These are phyloP conservation scores for Actinopyga echinites DNA, from an alignment of 53 echinoderm and acorn worm species.

Conservation along the genomic window DNA sequence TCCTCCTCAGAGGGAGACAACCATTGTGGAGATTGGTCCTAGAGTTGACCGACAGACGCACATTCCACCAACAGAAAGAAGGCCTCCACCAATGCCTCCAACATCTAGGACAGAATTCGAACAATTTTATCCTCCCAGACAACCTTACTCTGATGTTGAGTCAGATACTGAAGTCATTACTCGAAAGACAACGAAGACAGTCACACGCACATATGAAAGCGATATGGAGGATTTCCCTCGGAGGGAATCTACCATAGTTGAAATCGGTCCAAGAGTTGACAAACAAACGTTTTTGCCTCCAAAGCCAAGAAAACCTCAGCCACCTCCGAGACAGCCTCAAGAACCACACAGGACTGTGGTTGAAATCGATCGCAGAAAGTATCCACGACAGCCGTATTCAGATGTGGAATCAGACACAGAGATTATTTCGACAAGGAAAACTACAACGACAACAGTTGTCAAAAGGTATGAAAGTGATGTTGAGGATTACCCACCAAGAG, in stretches of 20 bases:
- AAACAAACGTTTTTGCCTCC: constrained; percentile 15
- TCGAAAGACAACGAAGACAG: constrained; percentile 66
- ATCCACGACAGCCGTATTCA: constrained; percentile 62
- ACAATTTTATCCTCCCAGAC: background rate
- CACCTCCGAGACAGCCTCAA: constrained; percentile 2
- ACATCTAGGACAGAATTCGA: constrained; percentile 4
- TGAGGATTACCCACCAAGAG: constrained; percentile 25
- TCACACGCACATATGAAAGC: constrained; percentile 63
- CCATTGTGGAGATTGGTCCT: constrained; percentile 40
- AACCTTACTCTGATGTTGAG: constrained; percentile 45
- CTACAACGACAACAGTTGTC: constrained; percentile 48
- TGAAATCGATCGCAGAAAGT: constrained; percentile 62
- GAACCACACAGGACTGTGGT: constrained; percentile 70
- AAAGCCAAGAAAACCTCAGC: constrained; percentile 8
- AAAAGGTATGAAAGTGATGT: background rate
- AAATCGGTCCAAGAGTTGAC: constrained; percentile 35
- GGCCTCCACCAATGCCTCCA: background rate
- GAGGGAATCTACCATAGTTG: constrained; percentile 36
- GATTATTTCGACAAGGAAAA: constrained; percentile 53
- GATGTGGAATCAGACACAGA: constrained; percentile 55
- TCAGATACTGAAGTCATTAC: constrained; percentile 62
- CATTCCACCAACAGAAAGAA: constrained; percentile 8
- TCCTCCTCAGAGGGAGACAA: constrained; percentile 8
- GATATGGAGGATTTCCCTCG: constrained; percentile 46
- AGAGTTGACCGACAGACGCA: constrained; percentile 9